Conservation (phyloP, 2,113 vertebrate genomes). For the Crypturellus undulatus region DNA sequence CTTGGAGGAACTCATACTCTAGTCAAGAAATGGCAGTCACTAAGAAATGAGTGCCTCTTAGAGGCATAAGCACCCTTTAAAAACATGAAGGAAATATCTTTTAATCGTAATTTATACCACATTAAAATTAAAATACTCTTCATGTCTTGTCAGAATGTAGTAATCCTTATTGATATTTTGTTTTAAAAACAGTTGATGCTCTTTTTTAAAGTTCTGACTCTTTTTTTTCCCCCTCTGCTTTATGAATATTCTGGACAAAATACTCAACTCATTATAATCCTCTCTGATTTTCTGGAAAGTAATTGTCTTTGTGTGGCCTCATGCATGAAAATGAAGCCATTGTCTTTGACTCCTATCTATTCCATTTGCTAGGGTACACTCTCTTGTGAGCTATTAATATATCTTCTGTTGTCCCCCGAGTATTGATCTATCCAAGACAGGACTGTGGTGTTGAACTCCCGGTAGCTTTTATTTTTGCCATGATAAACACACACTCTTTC, state of each 20-base stretch:
- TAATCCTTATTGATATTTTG: background rate
- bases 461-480: background rate
- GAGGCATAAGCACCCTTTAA: background rate
- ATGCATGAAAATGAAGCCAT: background rate
- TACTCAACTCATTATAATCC: background rate
- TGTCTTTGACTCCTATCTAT: background rate
- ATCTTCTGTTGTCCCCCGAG: background rate
- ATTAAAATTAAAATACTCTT: background rate
- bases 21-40: background rate
- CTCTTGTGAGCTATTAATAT: background rate
- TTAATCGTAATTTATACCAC: background rate
- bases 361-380: background rate
- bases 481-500: background rate
- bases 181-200: background rate
- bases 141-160: background rate
- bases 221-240: background rate
- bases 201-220: background rate
- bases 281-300: background rate
- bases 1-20: fast-evolving
- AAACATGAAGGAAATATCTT: background rate
- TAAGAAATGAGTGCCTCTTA: background rate
- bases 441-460: background rate
- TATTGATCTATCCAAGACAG: background rate
- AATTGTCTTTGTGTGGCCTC: background rate
- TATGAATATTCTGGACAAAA: background rate